A percentile compares a stretch with the other conserved stretches of the same genome.
Conservation (phyloP, 2,888 invertebrate species). For the Clivina fossor region DNA sequence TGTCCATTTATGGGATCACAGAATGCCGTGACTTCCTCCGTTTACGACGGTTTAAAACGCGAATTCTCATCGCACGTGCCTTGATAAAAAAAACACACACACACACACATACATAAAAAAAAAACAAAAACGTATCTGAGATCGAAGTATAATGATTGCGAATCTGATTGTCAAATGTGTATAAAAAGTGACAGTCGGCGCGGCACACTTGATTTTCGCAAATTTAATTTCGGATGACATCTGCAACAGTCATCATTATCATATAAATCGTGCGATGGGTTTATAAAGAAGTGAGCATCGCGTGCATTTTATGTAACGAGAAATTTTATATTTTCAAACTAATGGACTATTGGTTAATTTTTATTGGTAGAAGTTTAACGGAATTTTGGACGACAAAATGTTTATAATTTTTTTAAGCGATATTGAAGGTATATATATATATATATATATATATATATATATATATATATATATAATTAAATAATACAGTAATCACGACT, state of each 20-base stretch:
- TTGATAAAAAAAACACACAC: too few species aligned
- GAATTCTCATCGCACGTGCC: too few species aligned
- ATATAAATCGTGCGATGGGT: conserved; percentile 17
- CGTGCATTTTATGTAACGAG: neutral
- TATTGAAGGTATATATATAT: too few species aligned
- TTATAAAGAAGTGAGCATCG: neutral
- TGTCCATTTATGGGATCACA: neutral
- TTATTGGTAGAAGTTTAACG: conserved; percentile 2
- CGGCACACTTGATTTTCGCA: neutral
- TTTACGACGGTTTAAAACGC: too few species aligned
- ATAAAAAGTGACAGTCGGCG: conserved; percentile 7
- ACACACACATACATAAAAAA: neutral
- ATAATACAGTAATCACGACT: too few species aligned
- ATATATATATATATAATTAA: too few species aligned
- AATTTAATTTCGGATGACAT: conserved; percentile 12
- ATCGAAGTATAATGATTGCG: neutral
- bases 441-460: too few species aligned
- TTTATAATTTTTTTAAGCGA: too few species aligned
- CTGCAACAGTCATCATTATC: conserved; percentile 25
- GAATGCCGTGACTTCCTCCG: conserved; percentile 4
- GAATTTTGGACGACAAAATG: too few species aligned
- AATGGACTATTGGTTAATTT: neutral
- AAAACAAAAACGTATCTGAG: too few species aligned
- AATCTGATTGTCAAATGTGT: conserved; percentile 21
- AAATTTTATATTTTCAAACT: conserved; percentile 5